Base-by-base conservation (phyloP, 1,140 invertebrate species). In the Brachionus plicatilis region DNA sequence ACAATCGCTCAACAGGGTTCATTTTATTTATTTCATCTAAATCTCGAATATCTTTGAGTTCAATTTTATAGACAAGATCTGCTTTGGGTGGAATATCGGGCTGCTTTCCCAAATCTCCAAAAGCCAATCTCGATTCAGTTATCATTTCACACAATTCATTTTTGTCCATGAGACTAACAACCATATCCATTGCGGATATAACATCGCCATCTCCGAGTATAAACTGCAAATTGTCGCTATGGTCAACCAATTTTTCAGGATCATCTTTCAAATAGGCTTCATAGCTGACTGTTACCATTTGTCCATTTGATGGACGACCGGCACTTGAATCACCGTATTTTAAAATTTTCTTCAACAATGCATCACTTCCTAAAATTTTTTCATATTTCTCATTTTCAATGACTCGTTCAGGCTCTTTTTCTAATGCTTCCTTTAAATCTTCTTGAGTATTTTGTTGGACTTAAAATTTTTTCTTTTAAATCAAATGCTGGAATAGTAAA, bases 231-330 rank as follows among this genome's bases (percentile, higher is more conserved):
- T 82, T 27, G 7, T 82, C 79, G 45, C 12, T 65, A 47, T 82
- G 79, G 27, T 82, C 79, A 27, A 82, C 79, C 4, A 82, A 12
- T 29, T 82, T 27, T 27, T 76, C 72, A 9, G 17, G 20, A 76
- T 76, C 29, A 12, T 82, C 50, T 82, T 82, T 82, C 9, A 82
- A 29, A 82, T 82, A 82, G 11, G 79, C 79, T 82, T 82, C 79
- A 14, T 65, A 82, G 41, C 27, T 68, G 29, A 82, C 33, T 43
- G 53, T 82, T 12, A 82, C 79, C 79, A 82, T 82, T 41, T 82
- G 79, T 45, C 79, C 79, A 68, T 65, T 82, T 6, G 53, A 37
- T 45, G 79, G 79, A 65, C 79, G 53, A 17, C 53, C 53, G 12
- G 33, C 17, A 5, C n/a, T 56, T 5, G 29, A 20, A 29, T 65